Conservation (phyloP, 2,797 vertebrate genomes). For the Peromyscus aztecus region DNA sequence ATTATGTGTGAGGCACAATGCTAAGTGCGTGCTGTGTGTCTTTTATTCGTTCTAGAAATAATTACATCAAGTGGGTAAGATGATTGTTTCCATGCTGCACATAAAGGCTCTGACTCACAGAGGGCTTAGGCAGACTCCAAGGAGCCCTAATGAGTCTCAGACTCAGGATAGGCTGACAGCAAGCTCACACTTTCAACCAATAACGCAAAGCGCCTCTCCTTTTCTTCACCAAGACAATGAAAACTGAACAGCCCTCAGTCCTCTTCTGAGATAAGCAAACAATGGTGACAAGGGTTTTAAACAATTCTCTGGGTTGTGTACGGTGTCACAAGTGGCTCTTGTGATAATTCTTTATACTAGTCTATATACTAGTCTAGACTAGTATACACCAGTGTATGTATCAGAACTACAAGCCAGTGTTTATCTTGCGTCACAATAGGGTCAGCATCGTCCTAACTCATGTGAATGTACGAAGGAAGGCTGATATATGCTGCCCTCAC, state of each 20-base stretch:
- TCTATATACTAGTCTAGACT: not conserved
- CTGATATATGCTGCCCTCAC: not conserved
- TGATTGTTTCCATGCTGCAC: constrained; percentile 19
- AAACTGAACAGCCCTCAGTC: not conserved
- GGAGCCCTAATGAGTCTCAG: not conserved
- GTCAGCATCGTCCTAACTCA: not conserved
- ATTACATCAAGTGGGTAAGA: not conserved
- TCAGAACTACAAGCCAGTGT: not conserved
- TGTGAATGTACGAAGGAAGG: constrained; percentile 13
- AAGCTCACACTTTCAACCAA: not conserved
- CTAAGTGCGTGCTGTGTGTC: not conserved
- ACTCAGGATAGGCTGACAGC: not conserved
- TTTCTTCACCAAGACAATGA: constrained; percentile 1
- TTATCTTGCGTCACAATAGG: constrained; percentile 6
- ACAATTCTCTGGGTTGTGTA: not conserved
- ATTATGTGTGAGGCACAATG: not conserved
- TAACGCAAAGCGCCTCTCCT: not conserved
- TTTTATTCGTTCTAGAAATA: constrained; percentile 51
- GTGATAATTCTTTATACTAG: not conserved
- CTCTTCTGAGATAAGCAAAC: not conserved
- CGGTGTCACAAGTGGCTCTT: constrained; percentile 28
- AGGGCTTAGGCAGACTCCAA: not conserved
- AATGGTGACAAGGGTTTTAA: constrained; percentile 5
- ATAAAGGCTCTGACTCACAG: not conserved
- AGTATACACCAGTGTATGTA: not conserved